Percentiles rank a stretch among this genome's conserved stretches.
phyloP scores from a whole-genome alignment of 2,797 vertebrate species.

The Cuculus canorus region DNA sequence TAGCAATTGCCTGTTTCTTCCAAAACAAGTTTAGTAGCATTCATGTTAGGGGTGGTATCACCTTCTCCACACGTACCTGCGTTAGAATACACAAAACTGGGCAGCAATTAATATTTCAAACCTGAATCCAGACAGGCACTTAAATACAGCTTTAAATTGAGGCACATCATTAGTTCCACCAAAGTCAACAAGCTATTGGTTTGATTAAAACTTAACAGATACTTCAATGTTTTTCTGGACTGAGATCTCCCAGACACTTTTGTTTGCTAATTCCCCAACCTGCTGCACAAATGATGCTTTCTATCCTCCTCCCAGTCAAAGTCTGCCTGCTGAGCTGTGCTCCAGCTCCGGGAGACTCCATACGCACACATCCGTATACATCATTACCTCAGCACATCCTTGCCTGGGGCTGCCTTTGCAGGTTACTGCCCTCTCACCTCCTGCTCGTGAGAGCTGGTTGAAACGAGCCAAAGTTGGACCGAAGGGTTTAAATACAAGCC shows the following conservation, averaged over 20 bases:
- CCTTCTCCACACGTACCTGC: background rate
- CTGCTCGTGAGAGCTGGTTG: background rate
- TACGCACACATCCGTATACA: rapidly evolving
- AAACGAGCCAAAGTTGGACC: background rate
- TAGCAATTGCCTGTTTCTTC: conserved; percentile 13
- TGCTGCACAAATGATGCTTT: background rate
- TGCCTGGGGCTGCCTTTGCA: rapidly evolving
- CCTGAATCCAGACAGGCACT: background rate
- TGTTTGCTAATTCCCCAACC: background rate
- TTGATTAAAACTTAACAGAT: conserved; percentile 36
- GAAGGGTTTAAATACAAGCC: background rate
- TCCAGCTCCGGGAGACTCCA: rapidly evolving
- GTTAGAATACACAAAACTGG: background rate
- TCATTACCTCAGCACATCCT: background rate
- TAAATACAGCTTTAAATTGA: background rate
- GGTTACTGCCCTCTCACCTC: background rate
- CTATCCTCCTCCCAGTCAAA: background rate
- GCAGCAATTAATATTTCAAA: background rate
- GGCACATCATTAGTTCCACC: background rate
- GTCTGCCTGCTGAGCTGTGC: background rate
- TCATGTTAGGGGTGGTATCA: background rate
- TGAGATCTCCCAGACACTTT: background rate
- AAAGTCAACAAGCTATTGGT: conserved; percentile 14
- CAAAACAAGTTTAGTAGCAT: conserved; percentile 37
- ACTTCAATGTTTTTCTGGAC: background rate